phyloP scores from a whole-genome alignment of 2,113 vertebrate species.

The Psephotus haematonotus region DNA sequence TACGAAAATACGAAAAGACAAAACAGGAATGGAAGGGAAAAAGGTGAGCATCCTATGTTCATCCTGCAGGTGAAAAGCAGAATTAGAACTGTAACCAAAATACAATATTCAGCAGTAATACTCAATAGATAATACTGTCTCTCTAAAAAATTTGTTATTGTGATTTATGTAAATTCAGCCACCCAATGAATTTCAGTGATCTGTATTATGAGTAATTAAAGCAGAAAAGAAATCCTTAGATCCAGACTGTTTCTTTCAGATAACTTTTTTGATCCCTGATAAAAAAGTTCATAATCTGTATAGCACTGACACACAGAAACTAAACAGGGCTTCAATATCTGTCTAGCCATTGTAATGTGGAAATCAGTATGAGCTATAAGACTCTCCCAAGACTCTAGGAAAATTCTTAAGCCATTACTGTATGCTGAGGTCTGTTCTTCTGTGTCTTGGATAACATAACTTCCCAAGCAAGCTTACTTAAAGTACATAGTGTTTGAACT shows the following conservation, averaged over 20 bases:
- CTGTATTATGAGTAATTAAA: neutral
- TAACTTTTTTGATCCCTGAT: neutral
- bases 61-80: neutral
- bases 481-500: accelerated
- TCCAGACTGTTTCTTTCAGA: neutral
- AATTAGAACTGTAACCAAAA: neutral
- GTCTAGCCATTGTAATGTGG: neutral
- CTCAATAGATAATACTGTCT: neutral
- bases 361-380: neutral
- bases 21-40: neutral
- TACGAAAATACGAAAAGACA: neutral
- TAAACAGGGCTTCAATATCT: neutral
- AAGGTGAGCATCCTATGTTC: accelerated
- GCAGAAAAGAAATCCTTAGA: neutral
- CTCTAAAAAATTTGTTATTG: neutral
- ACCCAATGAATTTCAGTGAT: neutral
- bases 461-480: neutral
- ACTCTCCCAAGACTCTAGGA: neutral
- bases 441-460: neutral
- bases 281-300: neutral
- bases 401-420: neutral
- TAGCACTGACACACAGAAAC: neutral
- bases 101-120: neutral
- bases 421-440: neutral
- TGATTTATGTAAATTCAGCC: neutral